phyloP scores from a whole-genome alignment of 2,797 vertebrate genomes.

The Microhierax caerulescens region DNA sequence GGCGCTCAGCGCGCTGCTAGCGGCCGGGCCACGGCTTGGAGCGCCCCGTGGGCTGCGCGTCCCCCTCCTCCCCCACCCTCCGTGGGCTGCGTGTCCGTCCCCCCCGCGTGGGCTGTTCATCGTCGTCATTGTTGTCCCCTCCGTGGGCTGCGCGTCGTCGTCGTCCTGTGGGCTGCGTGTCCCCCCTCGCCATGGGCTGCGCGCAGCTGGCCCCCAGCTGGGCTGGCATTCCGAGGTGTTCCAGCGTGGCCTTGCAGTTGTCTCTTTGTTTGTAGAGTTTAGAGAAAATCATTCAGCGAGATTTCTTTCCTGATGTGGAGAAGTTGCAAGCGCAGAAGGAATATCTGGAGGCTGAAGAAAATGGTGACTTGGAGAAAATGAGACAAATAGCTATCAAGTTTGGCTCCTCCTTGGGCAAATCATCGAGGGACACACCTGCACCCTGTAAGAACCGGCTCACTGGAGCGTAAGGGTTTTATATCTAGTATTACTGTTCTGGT shows the following conservation, averaged over 20 bases:
- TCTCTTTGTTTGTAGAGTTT: slow-evolving; percentile 76
- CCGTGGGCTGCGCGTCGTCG: background rate
- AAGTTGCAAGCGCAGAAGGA: slow-evolving; percentile 94
- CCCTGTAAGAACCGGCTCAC: slow-evolving; percentile 82
- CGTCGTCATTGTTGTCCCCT: no score
- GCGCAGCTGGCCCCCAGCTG: background rate
- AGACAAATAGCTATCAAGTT: slow-evolving; percentile 94
- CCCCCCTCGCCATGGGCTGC: background rate
- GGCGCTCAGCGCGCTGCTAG: background rate
- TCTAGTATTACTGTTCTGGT: background rate
- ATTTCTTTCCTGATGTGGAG: slow-evolving; percentile 96
- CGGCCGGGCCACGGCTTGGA: background rate
- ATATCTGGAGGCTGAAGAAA: slow-evolving; percentile 94
- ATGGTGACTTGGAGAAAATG: slow-evolving; percentile 92
- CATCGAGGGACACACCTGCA: slow-evolving; percentile 83
- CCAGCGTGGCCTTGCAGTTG: accelerated
- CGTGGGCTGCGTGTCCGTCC: background rate
- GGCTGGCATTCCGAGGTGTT: accelerated
- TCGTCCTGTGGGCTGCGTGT: background rate
- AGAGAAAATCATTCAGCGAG: slow-evolving; percentile 93
- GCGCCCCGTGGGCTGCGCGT: background rate
- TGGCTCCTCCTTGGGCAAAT: slow-evolving; percentile 85
- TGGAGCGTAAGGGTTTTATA: background rate
- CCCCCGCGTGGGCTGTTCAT: background rate
- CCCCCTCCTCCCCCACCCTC: no score